phyloP scores from a whole-genome alignment of 2,888 invertebrate species.

The Keiferia lycopersicella region DNA sequence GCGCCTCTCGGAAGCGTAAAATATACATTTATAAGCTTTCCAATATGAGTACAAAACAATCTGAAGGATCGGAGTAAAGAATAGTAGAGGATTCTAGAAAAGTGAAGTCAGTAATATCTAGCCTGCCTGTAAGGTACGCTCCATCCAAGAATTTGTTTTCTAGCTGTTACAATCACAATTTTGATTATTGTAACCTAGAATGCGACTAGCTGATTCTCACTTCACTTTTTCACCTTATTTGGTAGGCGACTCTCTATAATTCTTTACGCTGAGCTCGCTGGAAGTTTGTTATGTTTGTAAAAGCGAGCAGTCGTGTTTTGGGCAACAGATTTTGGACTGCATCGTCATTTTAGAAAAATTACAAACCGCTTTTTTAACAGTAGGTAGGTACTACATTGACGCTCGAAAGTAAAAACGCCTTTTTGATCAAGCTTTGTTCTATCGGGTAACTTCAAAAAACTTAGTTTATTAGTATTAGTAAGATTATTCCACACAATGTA shows the following conservation, averaged over 20 bases:
- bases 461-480: neutral
- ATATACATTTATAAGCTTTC: slow-evolving; percentile 59
- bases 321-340: neutral
- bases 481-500: slow-evolving; percentile 1
- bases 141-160: no score
- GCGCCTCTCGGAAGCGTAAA: slow-evolving; percentile 72
- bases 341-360: slow-evolving; percentile 35
- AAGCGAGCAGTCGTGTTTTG: neutral
- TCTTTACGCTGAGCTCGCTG: neutral
- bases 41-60: slow-evolving; percentile 47
- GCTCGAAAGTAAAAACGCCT: slow-evolving; percentile 3
- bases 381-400: neutral
- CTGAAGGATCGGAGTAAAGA: neutral
- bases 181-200: no score
- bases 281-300: neutral
- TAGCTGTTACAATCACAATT: no score
- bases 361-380: slow-evolving; percentile 36
- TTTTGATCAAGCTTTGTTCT: slow-evolving; percentile 2
- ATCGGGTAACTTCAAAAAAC: neutral
- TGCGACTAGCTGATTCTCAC: no score
- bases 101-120: no score
- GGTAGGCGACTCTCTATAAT: no score
- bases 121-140: no score
- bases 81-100: neutral
- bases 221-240: no score